These are phyloP conservation scores for Clytia hemisphaerica DNA, from an alignment of 30 jellyfish, hydroid and myxozoan species.

Conservation along the genomic window DNA sequence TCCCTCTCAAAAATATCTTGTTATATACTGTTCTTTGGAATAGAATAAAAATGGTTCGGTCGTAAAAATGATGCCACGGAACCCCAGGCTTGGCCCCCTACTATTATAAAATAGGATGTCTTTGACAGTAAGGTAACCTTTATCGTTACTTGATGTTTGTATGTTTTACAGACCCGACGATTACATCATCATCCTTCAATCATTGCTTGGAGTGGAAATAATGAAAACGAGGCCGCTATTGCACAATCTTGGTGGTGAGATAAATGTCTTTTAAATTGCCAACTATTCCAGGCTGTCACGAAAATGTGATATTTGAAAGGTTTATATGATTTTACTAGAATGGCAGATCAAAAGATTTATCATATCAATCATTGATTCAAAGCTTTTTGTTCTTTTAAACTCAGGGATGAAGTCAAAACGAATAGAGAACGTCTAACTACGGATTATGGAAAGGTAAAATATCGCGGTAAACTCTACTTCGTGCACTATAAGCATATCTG, in stretches of 20 bases:
- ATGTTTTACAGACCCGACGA: conserved; percentile 25
- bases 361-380: background rate
- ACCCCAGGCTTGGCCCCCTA: no score
- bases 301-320: background rate
- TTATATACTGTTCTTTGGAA: no score
- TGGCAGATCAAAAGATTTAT: background rate
- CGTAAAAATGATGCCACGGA: no score
- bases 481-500: no score
- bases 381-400: background rate
- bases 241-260: conserved; percentile 60
- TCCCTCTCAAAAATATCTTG: no score
- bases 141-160: background rate
- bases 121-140: background rate
- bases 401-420: conserved; percentile 23
- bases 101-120: background rate
- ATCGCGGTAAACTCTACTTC: no score
- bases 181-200: conserved; percentile 68
- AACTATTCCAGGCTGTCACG: background rate
- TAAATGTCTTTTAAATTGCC: background rate
- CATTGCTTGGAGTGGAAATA: conserved; percentile 84
- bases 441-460: conserved; percentile 29
- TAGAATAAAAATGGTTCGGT: no score
- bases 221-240: conserved; percentile 89
- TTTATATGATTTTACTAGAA: background rate
- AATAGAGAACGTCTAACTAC: conserved; percentile 1